Percentiles rank a stretch among this genome's conserved stretches.
These are phyloP conservation scores for Neosilurus mollespiculum DNA, from an alignment of 2,797 vertebrate genomes.

Conservation along the genomic window DNA sequence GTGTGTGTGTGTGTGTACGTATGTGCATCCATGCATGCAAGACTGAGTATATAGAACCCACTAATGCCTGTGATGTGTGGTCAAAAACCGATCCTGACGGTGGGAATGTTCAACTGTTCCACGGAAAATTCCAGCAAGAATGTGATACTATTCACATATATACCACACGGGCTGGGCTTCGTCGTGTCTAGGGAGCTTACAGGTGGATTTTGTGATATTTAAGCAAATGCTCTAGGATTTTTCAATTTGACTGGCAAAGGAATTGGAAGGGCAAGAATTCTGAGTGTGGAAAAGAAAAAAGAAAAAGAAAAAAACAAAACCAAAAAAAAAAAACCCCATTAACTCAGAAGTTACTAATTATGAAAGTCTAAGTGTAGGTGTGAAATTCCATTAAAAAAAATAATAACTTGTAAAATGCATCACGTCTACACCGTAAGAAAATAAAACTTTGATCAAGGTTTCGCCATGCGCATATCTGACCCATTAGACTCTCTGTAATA, in stretches of 20 bases:
- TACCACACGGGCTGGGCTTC: conserved; percentile 60
- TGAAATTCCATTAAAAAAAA: background rate
- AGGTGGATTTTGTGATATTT: background rate
- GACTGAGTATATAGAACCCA: conserved; percentile 24
- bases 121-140: conserved; percentile 71
- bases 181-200: conserved; percentile 19
- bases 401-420: background rate
- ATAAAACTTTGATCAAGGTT: background rate
- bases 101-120: conserved; percentile 59
- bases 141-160: conserved; percentile 74
- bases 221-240: too few relatives aligned
- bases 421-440: background rate
- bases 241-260: background rate
- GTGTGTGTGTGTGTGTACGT: conserved; percentile 5
- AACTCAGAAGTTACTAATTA: background rate
- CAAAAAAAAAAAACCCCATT: background rate
- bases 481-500: background rate
- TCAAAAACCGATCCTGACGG: conserved; percentile 55
- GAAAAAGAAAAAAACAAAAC: too few relatives aligned
- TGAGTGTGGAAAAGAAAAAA: too few relatives aligned
- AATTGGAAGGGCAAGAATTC: background rate
- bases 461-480: background rate
- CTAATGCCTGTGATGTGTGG: conserved; percentile 52
- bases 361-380: background rate
- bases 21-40: conserved; percentile 15